phyloP scores from a whole-genome alignment of 2,888 invertebrate species.

The Agriopis aurantiaria region DNA sequence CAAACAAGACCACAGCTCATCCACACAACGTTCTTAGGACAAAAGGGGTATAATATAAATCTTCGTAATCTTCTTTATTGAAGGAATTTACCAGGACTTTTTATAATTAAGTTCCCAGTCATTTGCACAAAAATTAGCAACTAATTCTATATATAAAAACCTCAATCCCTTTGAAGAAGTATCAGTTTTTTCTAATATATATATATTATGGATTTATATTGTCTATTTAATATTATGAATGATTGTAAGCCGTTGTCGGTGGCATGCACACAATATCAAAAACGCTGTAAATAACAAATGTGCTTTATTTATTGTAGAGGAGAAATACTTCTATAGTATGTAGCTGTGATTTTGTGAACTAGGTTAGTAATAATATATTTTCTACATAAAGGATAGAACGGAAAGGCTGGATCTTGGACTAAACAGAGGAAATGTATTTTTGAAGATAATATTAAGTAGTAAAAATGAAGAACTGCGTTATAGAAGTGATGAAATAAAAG shows the following conservation, averaged over 20 bases:
- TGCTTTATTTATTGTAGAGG: slow-evolving; percentile 33
- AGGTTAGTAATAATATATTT: slow-evolving; percentile 5
- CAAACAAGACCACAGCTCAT: too few species aligned
- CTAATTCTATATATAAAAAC: neutral
- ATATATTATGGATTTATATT: neutral
- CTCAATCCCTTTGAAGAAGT: neutral
- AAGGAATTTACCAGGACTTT: neutral
- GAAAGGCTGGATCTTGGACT: slow-evolving; percentile 30
- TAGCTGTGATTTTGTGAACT: slow-evolving; percentile 34
- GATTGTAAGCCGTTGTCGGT: neutral
- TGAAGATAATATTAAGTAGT: neutral
- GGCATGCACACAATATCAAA: neutral
- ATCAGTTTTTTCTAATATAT: neutral
- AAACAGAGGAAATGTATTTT: slow-evolving; percentile 18
- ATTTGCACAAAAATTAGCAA: slow-evolving; percentile 1
- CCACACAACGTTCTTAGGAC: neutral
- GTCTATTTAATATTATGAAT: neutral
- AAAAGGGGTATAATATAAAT: too few species aligned
- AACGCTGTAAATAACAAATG: slow-evolving; percentile 13
- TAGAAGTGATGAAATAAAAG: neutral
- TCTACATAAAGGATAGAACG: neutral
- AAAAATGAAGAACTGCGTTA: neutral
- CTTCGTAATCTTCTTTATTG: neutral
- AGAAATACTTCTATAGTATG: neutral
- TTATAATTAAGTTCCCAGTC: neutral